Conservation (phyloP, 2,113 vertebrate genomes). For the Nothoprocta perdicaria region DNA sequence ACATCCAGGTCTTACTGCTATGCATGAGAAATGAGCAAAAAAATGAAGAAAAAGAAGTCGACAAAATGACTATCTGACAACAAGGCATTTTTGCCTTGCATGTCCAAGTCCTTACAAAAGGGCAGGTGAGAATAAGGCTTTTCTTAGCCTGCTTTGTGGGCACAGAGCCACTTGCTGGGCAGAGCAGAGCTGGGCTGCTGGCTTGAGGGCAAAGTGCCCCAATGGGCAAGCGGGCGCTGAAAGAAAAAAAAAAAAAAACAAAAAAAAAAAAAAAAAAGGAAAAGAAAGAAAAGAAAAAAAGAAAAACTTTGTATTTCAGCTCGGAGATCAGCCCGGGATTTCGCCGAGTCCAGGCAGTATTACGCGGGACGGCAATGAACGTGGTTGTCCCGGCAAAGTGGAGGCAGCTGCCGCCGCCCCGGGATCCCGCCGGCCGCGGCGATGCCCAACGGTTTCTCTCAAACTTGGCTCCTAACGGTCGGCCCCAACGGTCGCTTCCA, state of each 20-base stretch:
- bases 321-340: neutral
- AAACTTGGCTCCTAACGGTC: neutral
- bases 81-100: neutral
- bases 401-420: neutral
- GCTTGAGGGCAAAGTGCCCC: neutral
- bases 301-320: neutral
- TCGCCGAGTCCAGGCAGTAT: neutral
- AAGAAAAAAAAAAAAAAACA: too few relatives aligned
- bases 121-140: slow-evolving; percentile 12
- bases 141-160: slow-evolving; percentile 11
- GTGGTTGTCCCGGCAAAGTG: neutral
- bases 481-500: neutral
- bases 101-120: neutral
- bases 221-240: neutral
- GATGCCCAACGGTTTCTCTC: neutral
- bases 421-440: too few relatives aligned
- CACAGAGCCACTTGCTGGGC: neutral
- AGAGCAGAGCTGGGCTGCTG: neutral
- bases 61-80: neutral
- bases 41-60: accelerated
- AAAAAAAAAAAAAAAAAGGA: too few relatives aligned
- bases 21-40: neutral
- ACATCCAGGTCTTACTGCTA: neutral
- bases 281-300: too few relatives aligned
- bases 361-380: neutral